Percentiles rank a stretch among this genome's conserved stretches.
Evolutionary conservation across 2,888 invertebrate genomes (phyloP).

Genomic region (Epinotia demarniana): DNA sequence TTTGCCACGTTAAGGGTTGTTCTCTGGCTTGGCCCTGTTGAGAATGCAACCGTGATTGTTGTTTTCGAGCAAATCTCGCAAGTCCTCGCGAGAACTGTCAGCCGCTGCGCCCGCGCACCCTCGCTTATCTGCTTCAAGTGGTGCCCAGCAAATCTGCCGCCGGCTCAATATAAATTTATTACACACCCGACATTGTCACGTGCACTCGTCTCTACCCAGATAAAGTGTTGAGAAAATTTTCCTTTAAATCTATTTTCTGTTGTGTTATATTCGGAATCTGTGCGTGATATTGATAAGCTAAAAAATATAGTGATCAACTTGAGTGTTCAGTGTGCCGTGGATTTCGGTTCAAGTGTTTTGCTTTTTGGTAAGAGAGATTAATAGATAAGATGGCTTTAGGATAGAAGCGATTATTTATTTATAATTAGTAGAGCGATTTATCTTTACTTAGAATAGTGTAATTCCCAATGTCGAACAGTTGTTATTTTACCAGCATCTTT

Average conservation of each 20-base stretch:
- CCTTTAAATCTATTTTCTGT: constrained; percentile 36
- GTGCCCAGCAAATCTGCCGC: constrained; percentile 71
- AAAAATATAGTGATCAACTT: constrained; percentile 25
- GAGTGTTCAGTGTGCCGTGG: constrained; percentile 21
- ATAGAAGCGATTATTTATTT: background rate
- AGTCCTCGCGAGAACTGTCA: constrained; percentile 2
- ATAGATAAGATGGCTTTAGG: background rate
- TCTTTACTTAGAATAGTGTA: background rate
- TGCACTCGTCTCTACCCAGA: constrained; percentile 61
- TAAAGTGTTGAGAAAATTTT: constrained; percentile 44
- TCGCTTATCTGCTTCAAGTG: constrained; percentile 61
- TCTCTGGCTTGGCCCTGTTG: background rate
- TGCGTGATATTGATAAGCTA: constrained; percentile 36
- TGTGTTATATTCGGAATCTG: constrained; percentile 33
- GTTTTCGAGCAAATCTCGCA: background rate
- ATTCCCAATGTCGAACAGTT: background rate
- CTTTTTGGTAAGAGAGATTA: constrained; percentile 30
- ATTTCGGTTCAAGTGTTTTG: constrained; percentile 1
- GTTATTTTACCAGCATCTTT: background rate
- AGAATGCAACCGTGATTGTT: background rate
- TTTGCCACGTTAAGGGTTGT: too few species aligned
- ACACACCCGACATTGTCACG: constrained; percentile 65
- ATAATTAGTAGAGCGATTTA: background rate
- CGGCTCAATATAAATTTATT: constrained; percentile 75
- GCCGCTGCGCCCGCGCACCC: constrained; percentile 38